phyloP scores from a whole-genome alignment of 2,888 invertebrate species.

The Stegana nigrithorax region DNA sequence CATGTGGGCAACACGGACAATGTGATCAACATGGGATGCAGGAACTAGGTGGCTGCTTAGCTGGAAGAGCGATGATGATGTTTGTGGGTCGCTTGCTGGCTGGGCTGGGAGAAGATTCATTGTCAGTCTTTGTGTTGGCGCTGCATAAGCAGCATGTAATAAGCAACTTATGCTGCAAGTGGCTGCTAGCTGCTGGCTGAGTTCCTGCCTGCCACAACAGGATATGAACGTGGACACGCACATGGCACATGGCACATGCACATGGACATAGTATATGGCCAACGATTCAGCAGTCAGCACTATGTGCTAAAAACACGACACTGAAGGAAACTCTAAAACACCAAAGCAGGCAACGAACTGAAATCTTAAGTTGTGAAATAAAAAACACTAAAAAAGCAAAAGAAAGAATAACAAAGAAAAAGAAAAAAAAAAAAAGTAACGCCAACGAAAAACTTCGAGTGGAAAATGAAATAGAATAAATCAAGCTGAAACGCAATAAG shows the following conservation, averaged over 20 bases:
- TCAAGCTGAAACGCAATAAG: constrained; percentile 59
- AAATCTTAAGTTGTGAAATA: background rate
- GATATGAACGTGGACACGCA: background rate
- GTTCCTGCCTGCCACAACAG: background rate
- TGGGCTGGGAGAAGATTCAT: background rate
- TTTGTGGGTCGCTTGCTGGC: too few species aligned
- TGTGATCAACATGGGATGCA: background rate
- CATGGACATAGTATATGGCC: background rate
- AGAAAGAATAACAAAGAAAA: too few species aligned
- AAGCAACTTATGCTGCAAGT: constrained; percentile 54
- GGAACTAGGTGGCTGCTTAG: too few species aligned
- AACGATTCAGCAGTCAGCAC: too few species aligned
- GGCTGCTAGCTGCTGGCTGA: too few species aligned
- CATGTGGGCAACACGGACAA: too few species aligned
- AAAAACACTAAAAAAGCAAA: background rate
- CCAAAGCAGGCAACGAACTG: background rate
- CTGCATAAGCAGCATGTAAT: constrained; percentile 55
- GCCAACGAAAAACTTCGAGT: constrained; percentile 41
- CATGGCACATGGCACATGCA: background rate
- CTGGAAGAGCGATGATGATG: too few species aligned
- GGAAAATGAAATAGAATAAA: constrained; percentile 47
- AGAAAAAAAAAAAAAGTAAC: too few species aligned
- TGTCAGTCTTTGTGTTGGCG: background rate
- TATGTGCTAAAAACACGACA: too few species aligned
- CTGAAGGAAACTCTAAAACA: too few species aligned